phyloP scores from a whole-genome alignment of 2,888 invertebrate genomes.

The Metacarcinus magister region DNA sequence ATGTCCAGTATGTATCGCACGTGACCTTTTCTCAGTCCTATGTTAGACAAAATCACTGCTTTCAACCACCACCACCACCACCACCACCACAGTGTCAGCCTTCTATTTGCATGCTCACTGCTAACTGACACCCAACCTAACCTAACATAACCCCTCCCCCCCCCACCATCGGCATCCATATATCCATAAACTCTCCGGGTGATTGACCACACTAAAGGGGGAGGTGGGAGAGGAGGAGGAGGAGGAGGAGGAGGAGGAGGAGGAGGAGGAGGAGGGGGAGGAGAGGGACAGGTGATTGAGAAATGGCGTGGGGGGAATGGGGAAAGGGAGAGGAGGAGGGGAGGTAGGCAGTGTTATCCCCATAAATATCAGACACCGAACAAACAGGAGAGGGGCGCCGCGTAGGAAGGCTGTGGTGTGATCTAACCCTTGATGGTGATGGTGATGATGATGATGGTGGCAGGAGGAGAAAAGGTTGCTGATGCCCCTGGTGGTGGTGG shows the following conservation, averaged over 20 bases:
- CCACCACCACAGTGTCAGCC: too few relatives aligned
- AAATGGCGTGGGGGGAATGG: neutral
- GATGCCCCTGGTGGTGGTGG: neutral
- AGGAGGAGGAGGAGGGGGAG: too few relatives aligned
- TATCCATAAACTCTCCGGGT: conserved; percentile 2
- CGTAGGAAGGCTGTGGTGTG: neutral
- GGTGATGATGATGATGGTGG: neutral
- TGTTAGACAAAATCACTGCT: too few relatives aligned
- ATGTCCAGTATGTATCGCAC: too few relatives aligned
- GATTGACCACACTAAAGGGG: neutral
- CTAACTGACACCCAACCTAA: too few relatives aligned
- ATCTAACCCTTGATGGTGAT: neutral
- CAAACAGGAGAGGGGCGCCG: conserved; percentile 7
- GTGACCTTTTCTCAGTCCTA: too few relatives aligned
- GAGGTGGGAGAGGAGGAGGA: neutral
- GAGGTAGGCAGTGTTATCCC: conserved; percentile 9
- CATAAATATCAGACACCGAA: conserved; percentile 14
- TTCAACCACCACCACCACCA: too few relatives aligned
- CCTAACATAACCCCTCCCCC: neutral
- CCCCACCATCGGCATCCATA: neutral
- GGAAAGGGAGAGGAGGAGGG: neutral
- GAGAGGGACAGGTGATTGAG: neutral
- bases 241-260: neutral
- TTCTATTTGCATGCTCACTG: too few relatives aligned
- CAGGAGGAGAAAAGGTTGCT: neutral